Conservation (phyloP, 2,797 vertebrate species). For the Myripristis jacobus region DNA sequence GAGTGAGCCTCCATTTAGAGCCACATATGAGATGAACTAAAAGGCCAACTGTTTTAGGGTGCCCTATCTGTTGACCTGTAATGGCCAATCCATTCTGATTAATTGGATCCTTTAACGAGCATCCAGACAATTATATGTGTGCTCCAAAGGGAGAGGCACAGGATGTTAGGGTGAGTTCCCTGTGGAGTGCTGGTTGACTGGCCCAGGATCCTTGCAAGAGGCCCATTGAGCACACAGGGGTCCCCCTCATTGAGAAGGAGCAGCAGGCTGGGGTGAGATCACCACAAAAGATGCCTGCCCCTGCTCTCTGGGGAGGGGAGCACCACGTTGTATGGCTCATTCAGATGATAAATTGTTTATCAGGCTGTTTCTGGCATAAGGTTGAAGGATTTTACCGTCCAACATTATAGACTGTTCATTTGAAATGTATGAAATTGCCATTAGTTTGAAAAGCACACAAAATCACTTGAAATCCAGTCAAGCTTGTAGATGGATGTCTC, state of each 20-base stretch:
- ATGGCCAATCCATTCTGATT: slow-evolving; percentile 90
- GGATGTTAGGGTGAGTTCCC: slow-evolving; percentile 55
- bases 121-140: slow-evolving; percentile 87
- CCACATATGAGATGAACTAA: slow-evolving; percentile 82
- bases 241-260: slow-evolving; percentile 76
- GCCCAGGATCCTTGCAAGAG: slow-evolving; percentile 72
- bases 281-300: slow-evolving; percentile 50
- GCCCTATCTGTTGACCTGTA: slow-evolving; percentile 88
- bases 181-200: slow-evolving; percentile 68
- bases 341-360: slow-evolving; percentile 57
- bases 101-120: slow-evolving; percentile 91
- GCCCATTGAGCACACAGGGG: slow-evolving; percentile 70
- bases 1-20: slow-evolving; percentile 89
- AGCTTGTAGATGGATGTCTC: not conserved
- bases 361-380: slow-evolving; percentile 19
- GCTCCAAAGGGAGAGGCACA: slow-evolving; percentile 86
- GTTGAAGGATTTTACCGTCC: slow-evolving; percentile 11
- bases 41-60: slow-evolving; percentile 89
- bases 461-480: not conserved
- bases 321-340: slow-evolving; percentile 27
- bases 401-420: not conserved
- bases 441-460: not conserved
- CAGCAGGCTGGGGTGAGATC: slow-evolving; percentile 65
- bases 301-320: slow-evolving; percentile 26
- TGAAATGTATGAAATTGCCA: not conserved